phyloP scores from a whole-genome alignment of 2,888 invertebrate genomes.

The Andrena camellia region DNA sequence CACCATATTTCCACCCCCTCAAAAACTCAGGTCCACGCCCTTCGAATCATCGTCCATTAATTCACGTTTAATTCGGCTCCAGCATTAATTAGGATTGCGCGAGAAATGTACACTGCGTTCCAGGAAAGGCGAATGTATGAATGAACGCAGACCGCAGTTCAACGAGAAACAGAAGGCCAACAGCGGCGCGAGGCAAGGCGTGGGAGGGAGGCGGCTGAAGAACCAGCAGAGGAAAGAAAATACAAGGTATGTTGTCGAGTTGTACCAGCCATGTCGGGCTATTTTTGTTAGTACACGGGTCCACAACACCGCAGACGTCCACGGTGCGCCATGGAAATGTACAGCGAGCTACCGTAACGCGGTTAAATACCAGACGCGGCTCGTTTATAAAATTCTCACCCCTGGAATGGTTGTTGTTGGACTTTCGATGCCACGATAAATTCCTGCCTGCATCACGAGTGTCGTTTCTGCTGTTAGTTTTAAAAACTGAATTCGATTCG shows the following conservation, averaged over 20 bases:
- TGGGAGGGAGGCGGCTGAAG: neutral
- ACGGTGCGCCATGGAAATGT: conserved; percentile 15
- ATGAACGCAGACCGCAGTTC: neutral
- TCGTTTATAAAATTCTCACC: conserved; percentile 56
- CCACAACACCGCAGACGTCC: conserved; percentile 12
- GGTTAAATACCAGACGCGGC: conserved; percentile 37
- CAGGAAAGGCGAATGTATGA: neutral
- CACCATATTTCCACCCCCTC: too few species aligned
- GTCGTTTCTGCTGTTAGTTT: conserved; percentile 14
- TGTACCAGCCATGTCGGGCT: conserved; percentile 31
- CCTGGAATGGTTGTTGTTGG: conserved; percentile 29
- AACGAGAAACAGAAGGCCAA: conserved; percentile 12
- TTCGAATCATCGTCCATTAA: too few species aligned
- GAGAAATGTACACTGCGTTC: neutral
- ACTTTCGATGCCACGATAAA: conserved; percentile 47
- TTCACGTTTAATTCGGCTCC: too few species aligned
- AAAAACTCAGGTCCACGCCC: too few species aligned
- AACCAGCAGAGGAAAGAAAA: conserved; percentile 3
- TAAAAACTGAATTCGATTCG: neutral
- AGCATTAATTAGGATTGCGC: neutral
- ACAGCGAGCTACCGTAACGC: conserved; percentile 11
- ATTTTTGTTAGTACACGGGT: conserved; percentile 31
- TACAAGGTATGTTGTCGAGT: conserved; percentile 12
- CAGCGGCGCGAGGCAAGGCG: conserved; percentile 8
- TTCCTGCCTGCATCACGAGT: conserved; percentile 17